Percentiles rank a stretch among this genome's conserved stretches.
phyloP scores from a whole-genome alignment of 1,140 invertebrate genomes.

The Drosophila guanche region DNA sequence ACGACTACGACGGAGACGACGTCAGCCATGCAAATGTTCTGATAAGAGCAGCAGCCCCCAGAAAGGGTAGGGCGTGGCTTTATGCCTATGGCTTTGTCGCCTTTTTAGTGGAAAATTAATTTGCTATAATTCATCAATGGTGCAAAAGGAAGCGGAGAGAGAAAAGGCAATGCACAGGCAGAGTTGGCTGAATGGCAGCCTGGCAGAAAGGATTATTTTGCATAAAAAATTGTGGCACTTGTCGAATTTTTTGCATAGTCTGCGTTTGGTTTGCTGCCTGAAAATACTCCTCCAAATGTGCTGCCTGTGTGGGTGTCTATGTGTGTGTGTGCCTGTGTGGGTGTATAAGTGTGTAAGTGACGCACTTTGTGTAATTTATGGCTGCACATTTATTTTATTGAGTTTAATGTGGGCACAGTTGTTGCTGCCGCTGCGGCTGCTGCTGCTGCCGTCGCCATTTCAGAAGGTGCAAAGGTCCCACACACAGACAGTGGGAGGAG shows the following conservation, averaged over 20 bases:
- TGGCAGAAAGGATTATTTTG: constrained; percentile 68
- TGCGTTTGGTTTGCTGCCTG: constrained; percentile 15
- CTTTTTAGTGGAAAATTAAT: constrained; percentile 77
- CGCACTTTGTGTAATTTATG: constrained; percentile 73
- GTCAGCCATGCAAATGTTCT: constrained; percentile 71
- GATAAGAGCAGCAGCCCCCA: constrained; percentile 43
- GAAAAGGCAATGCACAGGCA: no score
- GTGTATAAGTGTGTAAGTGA: constrained; percentile 56
- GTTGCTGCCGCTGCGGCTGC: constrained; percentile 18
- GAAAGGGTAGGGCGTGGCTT: constrained; percentile 25
- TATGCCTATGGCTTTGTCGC: constrained; percentile 52
- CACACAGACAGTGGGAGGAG: not conserved
- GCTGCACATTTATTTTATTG: constrained; percentile 77
- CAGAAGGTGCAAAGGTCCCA: constrained; percentile 47
- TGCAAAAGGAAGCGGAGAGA: constrained; percentile 4
- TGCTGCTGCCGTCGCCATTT: constrained; percentile 8
- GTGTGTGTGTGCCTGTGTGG: constrained; percentile 40
- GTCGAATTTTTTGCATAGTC: constrained; percentile 70
- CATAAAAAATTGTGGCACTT: constrained; percentile 74
- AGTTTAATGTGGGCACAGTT: constrained; percentile 76
- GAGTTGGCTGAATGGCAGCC: no score
- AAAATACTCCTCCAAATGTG: not conserved
- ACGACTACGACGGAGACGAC: no score
- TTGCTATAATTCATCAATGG: constrained; percentile 77
- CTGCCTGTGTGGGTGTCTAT: not conserved